Conservation (phyloP, 2,888 invertebrate genomes). For the Chrysina gloriosa region DNA sequence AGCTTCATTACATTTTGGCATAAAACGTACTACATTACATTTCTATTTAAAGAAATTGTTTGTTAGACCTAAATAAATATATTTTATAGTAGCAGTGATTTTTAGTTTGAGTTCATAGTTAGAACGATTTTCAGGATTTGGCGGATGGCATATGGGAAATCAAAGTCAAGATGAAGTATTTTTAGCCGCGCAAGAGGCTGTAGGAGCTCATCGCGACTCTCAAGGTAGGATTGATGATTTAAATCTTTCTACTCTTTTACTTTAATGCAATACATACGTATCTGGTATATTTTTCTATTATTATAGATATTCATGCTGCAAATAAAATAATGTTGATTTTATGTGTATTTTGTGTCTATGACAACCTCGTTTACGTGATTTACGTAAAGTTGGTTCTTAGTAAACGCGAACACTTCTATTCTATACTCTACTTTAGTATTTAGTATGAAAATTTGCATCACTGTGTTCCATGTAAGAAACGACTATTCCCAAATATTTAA, state of each 20-base stretch:
- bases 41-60: conserved; percentile 68
- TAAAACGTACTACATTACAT: conserved; percentile 68
- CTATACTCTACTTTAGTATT: background rate
- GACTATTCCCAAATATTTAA: background rate
- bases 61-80: conserved; percentile 28
- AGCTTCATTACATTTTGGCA: conserved; percentile 67
- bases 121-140: conserved; percentile 74
- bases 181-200: conserved; percentile 84
- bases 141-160: conserved; percentile 85
- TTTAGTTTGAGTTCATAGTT: conserved; percentile 41
- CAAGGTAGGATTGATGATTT: conserved; percentile 83
- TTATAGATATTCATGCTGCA: background rate
- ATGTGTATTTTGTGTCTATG: background rate
- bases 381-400: background rate
- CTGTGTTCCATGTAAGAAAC: background rate
- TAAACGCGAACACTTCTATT: background rate
- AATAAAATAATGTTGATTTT: too few relatives aligned
- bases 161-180: conserved; percentile 87
- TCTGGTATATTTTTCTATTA: background rate
- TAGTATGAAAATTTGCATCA: background rate
- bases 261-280: conserved; percentile 49
- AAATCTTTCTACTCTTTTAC: conserved; percentile 53
- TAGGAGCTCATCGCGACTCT: conserved; percentile 84
- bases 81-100: conserved; percentile 20
- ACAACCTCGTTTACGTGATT: background rate